A percentile compares a stretch with the other conserved stretches of the same genome.
Evolutionary conservation across 2,797 vertebrate species (phyloP).

Genomic region (Hylomyscus alleni): DNA sequence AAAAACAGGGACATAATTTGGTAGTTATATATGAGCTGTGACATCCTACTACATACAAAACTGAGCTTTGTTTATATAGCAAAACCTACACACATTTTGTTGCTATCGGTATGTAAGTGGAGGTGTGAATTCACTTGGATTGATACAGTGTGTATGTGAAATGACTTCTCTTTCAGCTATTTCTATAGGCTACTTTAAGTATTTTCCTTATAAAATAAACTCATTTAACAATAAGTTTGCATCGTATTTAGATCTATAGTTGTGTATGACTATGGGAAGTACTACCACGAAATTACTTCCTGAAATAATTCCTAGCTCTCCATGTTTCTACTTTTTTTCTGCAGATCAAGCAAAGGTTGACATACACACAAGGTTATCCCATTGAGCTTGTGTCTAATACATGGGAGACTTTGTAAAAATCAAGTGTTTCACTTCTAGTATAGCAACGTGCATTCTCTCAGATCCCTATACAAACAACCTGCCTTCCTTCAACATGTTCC

Average conservation of each 20-base stretch:
- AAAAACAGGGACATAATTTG: conserved; percentile 65
- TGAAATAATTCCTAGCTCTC: conserved; percentile 12
- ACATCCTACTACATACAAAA: conserved; percentile 60
- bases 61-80: conserved; percentile 64
- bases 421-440: background rate
- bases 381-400: background rate
- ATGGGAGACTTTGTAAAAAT: conserved; percentile 64
- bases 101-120: conserved; percentile 34
- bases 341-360: conserved; percentile 1
- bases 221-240: conserved; percentile 40
- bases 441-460: background rate
- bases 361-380: background rate
- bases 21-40: conserved; percentile 21
- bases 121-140: conserved; percentile 32
- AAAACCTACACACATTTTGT: conserved; percentile 71
- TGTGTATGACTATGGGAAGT: conserved; percentile 37
- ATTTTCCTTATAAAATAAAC: conserved; percentile 43
- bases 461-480: conserved; percentile 16
- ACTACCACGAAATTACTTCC: conserved; percentile 17
- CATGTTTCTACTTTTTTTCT: conserved; percentile 21
- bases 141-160: conserved; percentile 9
- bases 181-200: conserved; percentile 3
- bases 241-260: background rate
- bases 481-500: conserved; percentile 30
- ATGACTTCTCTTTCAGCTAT: background rate